Percentiles rank a stretch among this genome's conserved stretches.
Evolutionary conservation across 2,113 vertebrate genomes (phyloP).

Genomic region (Rostratula benghalensis): DNA sequence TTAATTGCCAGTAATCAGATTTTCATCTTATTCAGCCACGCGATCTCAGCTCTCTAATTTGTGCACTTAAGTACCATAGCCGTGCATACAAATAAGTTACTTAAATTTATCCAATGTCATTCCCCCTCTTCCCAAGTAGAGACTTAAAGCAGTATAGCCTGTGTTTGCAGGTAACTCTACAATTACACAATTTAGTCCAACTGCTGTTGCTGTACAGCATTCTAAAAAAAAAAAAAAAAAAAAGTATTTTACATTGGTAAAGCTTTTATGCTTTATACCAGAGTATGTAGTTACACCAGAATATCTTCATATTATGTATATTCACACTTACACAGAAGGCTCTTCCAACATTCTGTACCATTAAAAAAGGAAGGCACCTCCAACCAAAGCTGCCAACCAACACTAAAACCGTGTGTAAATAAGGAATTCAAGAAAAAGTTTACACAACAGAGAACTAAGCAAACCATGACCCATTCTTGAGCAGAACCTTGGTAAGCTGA

Average conservation of each 20-base stretch:
- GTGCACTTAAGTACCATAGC: neutral
- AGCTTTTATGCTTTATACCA: neutral
- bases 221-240: neutral
- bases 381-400: neutral
- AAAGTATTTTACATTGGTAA: neutral
- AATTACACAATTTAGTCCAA: neutral
- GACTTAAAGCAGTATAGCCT: neutral
- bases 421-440: neutral
- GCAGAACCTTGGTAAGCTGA: neutral
- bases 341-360: neutral
- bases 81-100: neutral
- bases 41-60: neutral
- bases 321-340: neutral
- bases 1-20: neutral
- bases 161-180: neutral
- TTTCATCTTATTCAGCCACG: neutral
- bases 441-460: neutral
- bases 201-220: neutral
- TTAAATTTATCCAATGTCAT: neutral
- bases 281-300: too few relatives aligned
- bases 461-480: neutral
- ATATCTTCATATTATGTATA: neutral
- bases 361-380: neutral
- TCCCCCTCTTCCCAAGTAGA: neutral
- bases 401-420: neutral